Base-by-base conservation (phyloP, 2,113 vertebrate genomes). In the Lepus timidus region DNA sequence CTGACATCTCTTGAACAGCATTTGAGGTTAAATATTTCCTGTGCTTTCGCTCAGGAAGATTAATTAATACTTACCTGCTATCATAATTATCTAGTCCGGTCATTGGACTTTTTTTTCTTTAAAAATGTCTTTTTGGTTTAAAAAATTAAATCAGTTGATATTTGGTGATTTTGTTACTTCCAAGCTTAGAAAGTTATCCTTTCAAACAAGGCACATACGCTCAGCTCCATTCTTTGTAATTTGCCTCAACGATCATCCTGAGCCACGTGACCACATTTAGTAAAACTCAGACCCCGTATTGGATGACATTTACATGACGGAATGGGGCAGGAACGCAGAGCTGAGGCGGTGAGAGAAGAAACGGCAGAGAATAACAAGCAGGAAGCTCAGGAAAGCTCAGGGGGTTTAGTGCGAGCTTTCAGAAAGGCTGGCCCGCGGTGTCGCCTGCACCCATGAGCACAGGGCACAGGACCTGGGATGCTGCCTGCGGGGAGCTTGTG, bases 381-480 rank as follows among this genome's bases (percentile, higher is more conserved):
- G 55, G 19, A 19, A 20, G 19, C 55, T 58, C 55, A 58, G 6
- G 17, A 58, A 58, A 11, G 19, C 17, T 58, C 55, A 58, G 14
- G 55, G 55, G 13, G 55, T 58, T 17, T 58, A 19, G 55, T 14
- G 55, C 17, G 19, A 11, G 55, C 55, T 58, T 19, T 58, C 19
- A 52, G 19, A 39, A 29, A 49, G 73, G 14, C 87, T 36, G 86
- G 58, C 70, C 4, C 36, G 76, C 3, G 1, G 11, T 74, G 71
- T 20, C 1, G 0, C 29, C 16, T 11, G 20, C 17, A 80, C 13
- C 65, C 6, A 52, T 1, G 71, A 79, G 85, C 20, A 11, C 14
- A 61, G 0, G 1, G 51, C 17, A 4, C 0, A 1, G 4, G 62
- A 25, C 51, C 36, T 6, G 8, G 33, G 31, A 31, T 25, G 39